A percentile compares a stretch with the other conserved stretches of the same genome.
These are phyloP conservation scores for Syngnathus typhle DNA, from an alignment of 2,113 vertebrate genomes.

Conservation along the genomic window DNA sequence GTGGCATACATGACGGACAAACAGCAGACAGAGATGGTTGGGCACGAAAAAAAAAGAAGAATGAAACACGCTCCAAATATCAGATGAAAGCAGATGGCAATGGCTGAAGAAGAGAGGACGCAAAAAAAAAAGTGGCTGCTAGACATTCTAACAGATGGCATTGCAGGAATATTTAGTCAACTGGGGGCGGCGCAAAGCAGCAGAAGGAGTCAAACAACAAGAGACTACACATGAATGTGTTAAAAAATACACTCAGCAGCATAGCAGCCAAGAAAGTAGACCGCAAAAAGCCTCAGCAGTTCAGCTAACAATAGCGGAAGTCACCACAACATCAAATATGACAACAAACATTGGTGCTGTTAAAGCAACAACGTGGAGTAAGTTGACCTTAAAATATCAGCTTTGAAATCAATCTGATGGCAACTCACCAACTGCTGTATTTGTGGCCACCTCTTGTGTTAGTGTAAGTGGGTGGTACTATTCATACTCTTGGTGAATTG, in stretches of 20 bases:
- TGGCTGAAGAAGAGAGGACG: conserved; percentile 31
- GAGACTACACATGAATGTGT: conserved; percentile 35
- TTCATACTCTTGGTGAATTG: too few relatives aligned
- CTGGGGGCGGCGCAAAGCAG: conserved; percentile 24
- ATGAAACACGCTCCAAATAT: background rate
- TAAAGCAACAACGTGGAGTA: background rate
- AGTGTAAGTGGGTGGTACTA: background rate
- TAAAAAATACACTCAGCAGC: conserved; percentile 45
- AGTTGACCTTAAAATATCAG: background rate
- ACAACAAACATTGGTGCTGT: background rate
- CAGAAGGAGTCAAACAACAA: conserved; percentile 27
- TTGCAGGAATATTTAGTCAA: conserved; percentile 39
- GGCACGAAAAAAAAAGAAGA: conserved; percentile 11
- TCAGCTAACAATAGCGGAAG: conserved; percentile 41
- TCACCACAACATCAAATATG: conserved; percentile 3
- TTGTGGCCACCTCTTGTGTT: background rate
- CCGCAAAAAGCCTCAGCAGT: conserved; percentile 36
- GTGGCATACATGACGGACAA: conserved; percentile 1
- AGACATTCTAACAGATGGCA: conserved; percentile 40
- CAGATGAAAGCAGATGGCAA: conserved; percentile 37
- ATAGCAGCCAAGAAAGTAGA: conserved; percentile 45
- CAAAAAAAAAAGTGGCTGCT: conserved; percentile 8
- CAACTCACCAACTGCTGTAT: background rate
- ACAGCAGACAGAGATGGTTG: background rate
- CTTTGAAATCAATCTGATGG: background rate